A percentile compares a stretch with the other conserved stretches of the same genome.
Evolutionary conservation across 1,140 invertebrate genomes (phyloP).

Genomic region (Drosophila asahinai): DNA sequence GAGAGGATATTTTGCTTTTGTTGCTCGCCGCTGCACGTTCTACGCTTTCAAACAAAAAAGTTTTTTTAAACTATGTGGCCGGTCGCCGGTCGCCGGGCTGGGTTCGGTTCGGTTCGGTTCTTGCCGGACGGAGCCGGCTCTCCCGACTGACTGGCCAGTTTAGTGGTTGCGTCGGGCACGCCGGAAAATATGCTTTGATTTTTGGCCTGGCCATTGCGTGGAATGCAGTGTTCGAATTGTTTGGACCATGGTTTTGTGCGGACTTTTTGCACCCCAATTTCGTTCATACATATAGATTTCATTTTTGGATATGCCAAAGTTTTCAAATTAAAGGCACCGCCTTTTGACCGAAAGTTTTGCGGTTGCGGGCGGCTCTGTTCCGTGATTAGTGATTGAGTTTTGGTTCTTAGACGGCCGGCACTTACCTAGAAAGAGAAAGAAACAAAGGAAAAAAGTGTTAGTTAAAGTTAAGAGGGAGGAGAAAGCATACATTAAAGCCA

Average conservation of each 20-base stretch:
- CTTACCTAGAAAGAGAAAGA: constrained; percentile 62
- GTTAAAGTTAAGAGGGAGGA: constrained; percentile 7
- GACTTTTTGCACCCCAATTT: constrained; percentile 12
- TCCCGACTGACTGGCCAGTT: constrained; percentile 49
- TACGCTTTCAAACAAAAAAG: constrained; percentile 74
- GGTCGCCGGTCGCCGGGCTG: constrained; percentile 8
- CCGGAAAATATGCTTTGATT: constrained; percentile 76
- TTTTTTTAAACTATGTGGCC: constrained; percentile 76
- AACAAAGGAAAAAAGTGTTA: constrained; percentile 22
- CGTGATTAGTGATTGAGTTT: constrained; percentile 54
- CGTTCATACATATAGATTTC: constrained; percentile 31
- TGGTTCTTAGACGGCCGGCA: constrained; percentile 22
- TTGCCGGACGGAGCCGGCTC: constrained; percentile 26
- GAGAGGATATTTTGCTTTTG: constrained; percentile 20
- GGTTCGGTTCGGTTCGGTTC: constrained; percentile 4
- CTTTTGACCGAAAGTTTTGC: constrained; percentile 54
- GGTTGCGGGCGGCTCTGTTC: constrained; percentile 25
- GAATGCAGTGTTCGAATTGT: constrained; percentile 77
- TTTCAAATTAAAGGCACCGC: constrained; percentile 69
- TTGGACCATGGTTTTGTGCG: constrained; percentile 52
- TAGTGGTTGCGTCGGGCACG: constrained; percentile 71
- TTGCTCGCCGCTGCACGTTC: constrained; percentile 30
- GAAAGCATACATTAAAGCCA: neutral
- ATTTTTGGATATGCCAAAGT: constrained; percentile 59
- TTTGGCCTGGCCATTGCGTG: constrained; percentile 62